Base-by-base conservation (phyloP, 2,888 invertebrate species). In the Oxytorus armatus region DNA sequence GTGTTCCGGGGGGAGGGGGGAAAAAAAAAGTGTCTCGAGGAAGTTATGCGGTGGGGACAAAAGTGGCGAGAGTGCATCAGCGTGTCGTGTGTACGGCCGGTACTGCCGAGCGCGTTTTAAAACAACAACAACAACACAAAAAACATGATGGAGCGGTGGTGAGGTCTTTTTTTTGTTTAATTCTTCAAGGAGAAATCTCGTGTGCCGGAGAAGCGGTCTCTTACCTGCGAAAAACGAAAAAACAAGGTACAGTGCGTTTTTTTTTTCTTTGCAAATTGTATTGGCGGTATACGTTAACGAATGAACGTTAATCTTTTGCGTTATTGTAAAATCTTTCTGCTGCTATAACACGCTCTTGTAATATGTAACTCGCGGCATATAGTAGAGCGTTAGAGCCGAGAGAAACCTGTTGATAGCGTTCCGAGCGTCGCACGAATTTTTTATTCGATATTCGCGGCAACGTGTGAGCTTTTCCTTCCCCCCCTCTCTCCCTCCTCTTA, bases 371-470 rank as follows among this genome's bases (percentile, higher is more conserved):
- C 49, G 33, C 47, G 59, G 68, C 61, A 47, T 47, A 68, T 69
- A 79, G 77, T 72, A 81, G 81, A 78, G 80, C n/a, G n/a, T n/a
- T n/a, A n/a, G n/a, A n/a, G n/a, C n/a, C n/a, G n/a, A n/a, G n/a
- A n/a, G 82, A 5, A 80, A 84, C 84, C 84, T 84, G 83, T 84
- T 83, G 84, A 84, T 84, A 82, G 74, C 78, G 57, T 82, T 75
- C 65, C n/a, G n/a, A 49, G 36, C 29, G 29, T 5, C 49, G 55
- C 44, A 21, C 61, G 49, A 49, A 3, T 73, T 55, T 73, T 73
- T 65, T 59, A 63, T 63, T 36, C 70, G 29, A 29, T 53, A 29
- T 42, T 18, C 21, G 53, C 44, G 29, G 51, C 68, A 16, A 16
- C 23, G 16, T 39, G 66, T 39, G 66, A 63, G 14, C 39, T 18